Base-by-base conservation (phyloP, 2,797 vertebrate genomes). In the Denticeps clupeoides region DNA sequence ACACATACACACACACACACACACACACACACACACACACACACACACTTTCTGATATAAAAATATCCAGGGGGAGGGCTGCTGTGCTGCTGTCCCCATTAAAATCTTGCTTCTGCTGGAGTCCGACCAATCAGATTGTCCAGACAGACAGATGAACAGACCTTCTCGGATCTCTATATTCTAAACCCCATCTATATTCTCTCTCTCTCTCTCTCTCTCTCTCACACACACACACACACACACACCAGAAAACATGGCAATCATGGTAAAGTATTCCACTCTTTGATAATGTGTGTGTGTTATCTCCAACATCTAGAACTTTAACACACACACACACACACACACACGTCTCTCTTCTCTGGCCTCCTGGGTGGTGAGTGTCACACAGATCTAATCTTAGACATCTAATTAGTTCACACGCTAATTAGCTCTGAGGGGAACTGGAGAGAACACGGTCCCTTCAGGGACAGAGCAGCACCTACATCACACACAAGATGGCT, bases 381-480 rank as follows among this genome's bases (percentile, higher is more conserved):
- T 5, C 35, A 38, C 35, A 21, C 35, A 35, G 19, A 18, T 38
- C 81, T 81, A 85, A 82, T 83, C 64, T 83, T 86, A 86, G 81
- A 59, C 23, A 35, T 22, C 58, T 78, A 85, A 84, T 85, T 86
- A 86, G 79, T 75, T 72, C 80, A 82, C 67, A 69, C 62, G 37
- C 56, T 83, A 84, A 86, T 83, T 78, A 82, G 79, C 73, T 71
- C 49, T 57, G 73, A 72, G 72, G n/a, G n/a, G n/a, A n/a, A 72
- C 74, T 49, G 65, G 62, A 35, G 18, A 5, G 16, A 35, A 38
- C 3, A 19, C 4, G 9, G 21, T 9, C 35, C 35, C 35, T 21
- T n/a, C n/a, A 35, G 35, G 38, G 35, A 11, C 35, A 11, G 9
- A 19, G 35, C 1, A 9, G 38, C 21, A 35, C 35, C 38, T 38